These are phyloP conservation scores for Periophthalmodon schlosseri DNA, from an alignment of 2,113 vertebrate genomes.

Conservation along the genomic window DNA sequence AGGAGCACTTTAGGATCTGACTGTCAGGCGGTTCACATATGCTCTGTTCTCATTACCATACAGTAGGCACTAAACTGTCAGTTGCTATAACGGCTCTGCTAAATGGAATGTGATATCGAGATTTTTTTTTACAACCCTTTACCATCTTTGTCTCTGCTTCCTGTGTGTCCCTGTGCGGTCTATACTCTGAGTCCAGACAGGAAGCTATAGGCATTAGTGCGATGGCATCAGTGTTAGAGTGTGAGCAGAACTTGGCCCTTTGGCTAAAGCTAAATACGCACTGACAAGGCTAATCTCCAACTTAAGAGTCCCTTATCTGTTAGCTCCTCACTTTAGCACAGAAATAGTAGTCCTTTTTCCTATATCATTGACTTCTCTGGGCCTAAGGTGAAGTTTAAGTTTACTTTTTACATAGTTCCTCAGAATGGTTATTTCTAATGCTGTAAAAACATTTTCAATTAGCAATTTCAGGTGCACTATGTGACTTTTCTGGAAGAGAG, in stretches of 20 bases:
- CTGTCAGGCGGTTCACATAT: slow-evolving; percentile 1
- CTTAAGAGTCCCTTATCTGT: slow-evolving; percentile 18
- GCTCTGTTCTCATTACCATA: slow-evolving; percentile 10
- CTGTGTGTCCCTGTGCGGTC: slow-evolving; percentile 23
- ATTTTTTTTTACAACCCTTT: slow-evolving; percentile 28
- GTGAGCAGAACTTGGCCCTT: slow-evolving; percentile 41
- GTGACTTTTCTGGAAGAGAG: no score
- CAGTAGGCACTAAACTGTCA: slow-evolving; percentile 8
- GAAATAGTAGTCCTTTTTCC: slow-evolving; percentile 34
- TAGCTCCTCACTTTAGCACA: slow-evolving; percentile 35
- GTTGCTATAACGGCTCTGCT: slow-evolving; percentile 10
- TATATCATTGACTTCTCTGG: slow-evolving; percentile 17
- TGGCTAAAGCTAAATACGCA: slow-evolving; percentile 33
- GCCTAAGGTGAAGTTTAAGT: neutral
- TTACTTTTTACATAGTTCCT: no score
- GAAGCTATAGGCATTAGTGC: slow-evolving; percentile 15
- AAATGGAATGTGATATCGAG: slow-evolving; percentile 23
- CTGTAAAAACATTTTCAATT: neutral
- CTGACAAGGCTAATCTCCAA: slow-evolving; percentile 42
- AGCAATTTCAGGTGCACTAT: no score
- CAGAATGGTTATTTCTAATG: neutral
- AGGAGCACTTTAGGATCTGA: slow-evolving; percentile 21
- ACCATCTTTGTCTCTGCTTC: slow-evolving; percentile 26
- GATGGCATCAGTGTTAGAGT: slow-evolving; percentile 21
- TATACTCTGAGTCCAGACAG: slow-evolving; percentile 4